Evolutionary conservation across 2,797 vertebrate genomes (phyloP).

Genomic region (Emys orbicularis): DNA sequence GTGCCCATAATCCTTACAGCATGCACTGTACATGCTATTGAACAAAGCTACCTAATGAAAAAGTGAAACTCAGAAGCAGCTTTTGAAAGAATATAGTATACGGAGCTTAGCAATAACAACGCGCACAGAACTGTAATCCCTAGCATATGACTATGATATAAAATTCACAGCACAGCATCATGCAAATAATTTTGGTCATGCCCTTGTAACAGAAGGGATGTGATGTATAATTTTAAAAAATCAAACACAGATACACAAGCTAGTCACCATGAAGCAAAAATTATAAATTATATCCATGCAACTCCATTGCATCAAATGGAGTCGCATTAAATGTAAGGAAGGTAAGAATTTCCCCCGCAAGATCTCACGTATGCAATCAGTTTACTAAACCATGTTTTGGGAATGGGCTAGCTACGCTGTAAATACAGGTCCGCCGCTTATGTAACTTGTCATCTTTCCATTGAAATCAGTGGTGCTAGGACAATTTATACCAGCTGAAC

Average conservation of each 20-base stretch:
- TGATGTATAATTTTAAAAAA: background rate
- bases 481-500: background rate
- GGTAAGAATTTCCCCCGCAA: background rate
- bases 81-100: background rate
- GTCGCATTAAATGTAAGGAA: background rate
- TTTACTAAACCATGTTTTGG: background rate
- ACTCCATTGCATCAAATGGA: background rate
- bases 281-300: background rate
- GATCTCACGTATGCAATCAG: background rate
- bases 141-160: accelerated
- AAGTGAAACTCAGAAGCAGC: background rate
- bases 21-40: background rate
- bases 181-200: background rate
- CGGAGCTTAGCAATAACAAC: background rate
- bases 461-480: background rate
- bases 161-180: background rate
- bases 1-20: accelerated
- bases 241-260: background rate
- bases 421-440: background rate
- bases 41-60: background rate
- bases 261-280: background rate
- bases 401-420: background rate
- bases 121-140: background rate
- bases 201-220: background rate
- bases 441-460: background rate